Evolutionary conservation across 1,140 invertebrate genomes (phyloP).

Genomic region (Drosophila eugracilis): DNA sequence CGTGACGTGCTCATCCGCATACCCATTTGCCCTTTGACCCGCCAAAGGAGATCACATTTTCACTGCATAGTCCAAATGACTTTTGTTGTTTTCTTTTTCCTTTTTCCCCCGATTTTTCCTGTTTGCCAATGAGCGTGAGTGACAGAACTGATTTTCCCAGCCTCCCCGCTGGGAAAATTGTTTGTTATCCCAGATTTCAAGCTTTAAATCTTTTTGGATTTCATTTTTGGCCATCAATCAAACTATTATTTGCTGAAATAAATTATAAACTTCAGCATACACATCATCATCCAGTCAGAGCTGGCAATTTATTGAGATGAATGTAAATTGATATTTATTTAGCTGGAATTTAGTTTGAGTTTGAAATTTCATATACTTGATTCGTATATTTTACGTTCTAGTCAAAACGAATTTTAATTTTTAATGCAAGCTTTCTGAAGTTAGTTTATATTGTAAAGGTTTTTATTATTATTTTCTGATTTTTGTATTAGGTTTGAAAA

Average conservation of each 20-base stretch:
- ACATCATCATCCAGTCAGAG: conserved; percentile 5
- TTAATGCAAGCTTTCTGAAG: not conserved
- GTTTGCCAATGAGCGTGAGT: conserved; percentile 7
- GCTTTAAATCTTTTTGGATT: conserved; percentile 12
- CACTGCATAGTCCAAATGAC: conserved; percentile 65
- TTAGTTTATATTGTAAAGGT: no score
- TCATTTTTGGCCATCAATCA: conserved; percentile 38
- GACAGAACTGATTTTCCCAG: conserved; percentile 32
- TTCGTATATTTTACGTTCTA: no score
- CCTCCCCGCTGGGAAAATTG: not conserved
- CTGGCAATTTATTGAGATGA: conserved; percentile 35
- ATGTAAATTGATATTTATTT: conserved; percentile 35
- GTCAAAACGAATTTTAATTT: no score
- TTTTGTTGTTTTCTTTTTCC: not conserved
- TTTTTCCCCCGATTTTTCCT: not conserved
- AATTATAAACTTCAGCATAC: conserved; percentile 36
- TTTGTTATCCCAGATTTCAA: conserved; percentile 26
- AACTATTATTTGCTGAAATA: conserved; percentile 47
- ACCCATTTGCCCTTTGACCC: conserved; percentile 7
- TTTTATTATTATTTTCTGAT: no score
- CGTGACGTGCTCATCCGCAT: conserved; percentile 61
- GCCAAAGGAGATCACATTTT: conserved; percentile 27
- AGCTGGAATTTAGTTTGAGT: not conserved
- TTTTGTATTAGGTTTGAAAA: no score
- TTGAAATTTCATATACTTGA: no score